These are phyloP conservation scores for Girardia tigrina DNA, from an alignment of 2,888 invertebrate species.

Conservation along the genomic window DNA sequence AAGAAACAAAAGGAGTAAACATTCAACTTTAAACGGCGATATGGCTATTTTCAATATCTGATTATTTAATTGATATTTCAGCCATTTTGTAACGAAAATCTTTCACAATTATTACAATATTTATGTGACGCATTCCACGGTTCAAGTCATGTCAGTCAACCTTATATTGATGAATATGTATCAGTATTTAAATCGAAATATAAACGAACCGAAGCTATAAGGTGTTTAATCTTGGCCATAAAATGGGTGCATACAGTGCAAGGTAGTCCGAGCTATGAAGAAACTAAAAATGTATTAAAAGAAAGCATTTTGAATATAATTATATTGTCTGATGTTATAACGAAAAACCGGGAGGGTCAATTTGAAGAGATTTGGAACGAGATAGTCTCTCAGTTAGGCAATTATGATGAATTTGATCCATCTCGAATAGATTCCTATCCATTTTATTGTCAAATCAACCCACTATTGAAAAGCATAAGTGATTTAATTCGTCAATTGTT, in stretches of 20 bases:
- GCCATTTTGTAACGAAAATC: neutral
- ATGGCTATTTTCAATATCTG: no score
- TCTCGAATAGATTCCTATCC: conserved; percentile 5
- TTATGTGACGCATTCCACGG: conserved; percentile 1
- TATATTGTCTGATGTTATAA: conserved; percentile 1
- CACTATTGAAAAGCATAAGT: neutral
- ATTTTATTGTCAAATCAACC: conserved; percentile 3
- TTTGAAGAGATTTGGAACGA: conserved; percentile 8
- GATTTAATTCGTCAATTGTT: conserved; percentile 1
- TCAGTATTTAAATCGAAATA: neutral
- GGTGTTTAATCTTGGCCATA: neutral
- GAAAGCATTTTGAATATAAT: neutral
- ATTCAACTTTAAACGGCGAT: no score
- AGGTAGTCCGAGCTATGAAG: neutral
- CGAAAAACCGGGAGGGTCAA: neutral
- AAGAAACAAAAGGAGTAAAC: no score
- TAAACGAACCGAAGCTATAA: neutral
- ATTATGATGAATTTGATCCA: conserved; percentile 14
- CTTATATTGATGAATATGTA: neutral
- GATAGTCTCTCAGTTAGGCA: neutral
- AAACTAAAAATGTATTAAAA: neutral
- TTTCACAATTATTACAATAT: neutral
- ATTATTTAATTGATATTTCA: neutral
- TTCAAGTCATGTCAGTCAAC: neutral
- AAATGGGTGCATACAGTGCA: neutral